Conservation (phyloP, 2,797 vertebrate species). For the Pogoniulus pusillus region DNA sequence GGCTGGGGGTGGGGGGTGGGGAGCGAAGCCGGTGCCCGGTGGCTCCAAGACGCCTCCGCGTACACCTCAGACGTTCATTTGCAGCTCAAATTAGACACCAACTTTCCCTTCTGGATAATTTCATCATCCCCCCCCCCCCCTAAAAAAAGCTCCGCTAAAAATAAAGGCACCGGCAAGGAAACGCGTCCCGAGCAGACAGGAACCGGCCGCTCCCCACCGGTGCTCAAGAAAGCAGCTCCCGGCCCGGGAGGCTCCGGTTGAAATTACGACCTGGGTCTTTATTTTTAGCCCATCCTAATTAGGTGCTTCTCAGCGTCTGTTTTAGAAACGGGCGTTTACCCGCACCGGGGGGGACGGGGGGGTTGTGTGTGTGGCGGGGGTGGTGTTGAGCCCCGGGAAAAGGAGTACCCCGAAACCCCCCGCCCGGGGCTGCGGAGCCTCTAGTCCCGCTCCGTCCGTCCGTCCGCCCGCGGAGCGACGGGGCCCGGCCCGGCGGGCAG, state of each 20-base stretch:
- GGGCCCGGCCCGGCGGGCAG: neutral
- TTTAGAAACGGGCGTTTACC: neutral
- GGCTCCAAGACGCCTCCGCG: neutral
- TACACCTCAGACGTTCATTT: neutral
- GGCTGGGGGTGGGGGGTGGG: too few species aligned
- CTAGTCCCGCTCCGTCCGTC: neutral
- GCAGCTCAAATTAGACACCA: constrained; percentile 23
- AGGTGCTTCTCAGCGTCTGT: neutral
- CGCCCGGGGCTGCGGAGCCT: neutral
- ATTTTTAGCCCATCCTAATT: constrained; percentile 49
- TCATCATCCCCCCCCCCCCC: neutral
- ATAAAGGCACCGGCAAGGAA: neutral
- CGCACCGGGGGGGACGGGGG: neutral
- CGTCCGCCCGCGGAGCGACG: neutral
- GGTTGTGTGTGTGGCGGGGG: too few species aligned
- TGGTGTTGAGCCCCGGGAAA: neutral
- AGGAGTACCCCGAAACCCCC: neutral
- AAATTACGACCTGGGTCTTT: constrained; percentile 38
- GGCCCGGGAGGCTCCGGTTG: neutral
- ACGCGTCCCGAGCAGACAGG: neutral
- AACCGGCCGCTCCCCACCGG: neutral
- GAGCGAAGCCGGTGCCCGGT: neutral
- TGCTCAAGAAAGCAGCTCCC: neutral
- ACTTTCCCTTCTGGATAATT: neutral
- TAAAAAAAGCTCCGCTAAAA: constrained; percentile 35